These are phyloP conservation scores for Trachurus trachurus DNA, from an alignment of 2,797 vertebrate genomes.

Conservation along the genomic window DNA sequence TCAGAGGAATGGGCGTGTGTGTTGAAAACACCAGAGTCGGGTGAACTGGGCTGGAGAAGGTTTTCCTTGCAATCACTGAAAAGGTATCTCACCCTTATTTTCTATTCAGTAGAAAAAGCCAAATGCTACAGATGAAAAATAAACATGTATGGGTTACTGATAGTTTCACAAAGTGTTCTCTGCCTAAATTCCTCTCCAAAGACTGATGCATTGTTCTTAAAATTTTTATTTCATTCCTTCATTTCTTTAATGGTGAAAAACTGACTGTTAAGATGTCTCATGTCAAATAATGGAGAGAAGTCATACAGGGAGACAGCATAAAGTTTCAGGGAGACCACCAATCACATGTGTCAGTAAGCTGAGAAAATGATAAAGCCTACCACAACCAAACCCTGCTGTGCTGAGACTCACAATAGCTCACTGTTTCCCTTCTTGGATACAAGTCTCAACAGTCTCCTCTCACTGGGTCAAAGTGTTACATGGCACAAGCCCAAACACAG, in stretches of 20 bases:
- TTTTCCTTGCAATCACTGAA: conserved; percentile 39
- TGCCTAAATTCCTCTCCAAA: conserved; percentile 5
- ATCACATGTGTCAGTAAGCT: conserved; percentile 68
- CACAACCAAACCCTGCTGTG: conserved; percentile 71
- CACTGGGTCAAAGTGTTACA: conserved; percentile 79
- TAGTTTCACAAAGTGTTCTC: conserved; percentile 22
- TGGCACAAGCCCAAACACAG: conserved; percentile 84
- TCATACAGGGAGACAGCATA: conserved; percentile 23
- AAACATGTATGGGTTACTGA: conserved; percentile 1
- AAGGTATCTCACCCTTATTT: conserved; percentile 28
- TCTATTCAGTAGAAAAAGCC: neutral
- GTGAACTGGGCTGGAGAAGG: conserved; percentile 16
- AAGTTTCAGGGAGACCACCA: conserved; percentile 49
- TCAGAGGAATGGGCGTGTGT: conserved; percentile 54
- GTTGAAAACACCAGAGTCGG: conserved; percentile 20
- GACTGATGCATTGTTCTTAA: neutral
- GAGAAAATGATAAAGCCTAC: conserved; percentile 78
- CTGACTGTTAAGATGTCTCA: conserved; percentile 2
- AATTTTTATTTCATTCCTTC: neutral
- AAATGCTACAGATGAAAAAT: conserved; percentile 29
- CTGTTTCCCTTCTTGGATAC: conserved; percentile 77
- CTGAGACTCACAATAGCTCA: conserved; percentile 80
- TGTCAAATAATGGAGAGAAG: conserved; percentile 33
- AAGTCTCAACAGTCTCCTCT: conserved; percentile 81
- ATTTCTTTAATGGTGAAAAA: conserved; percentile 21